Percentiles rank a stretch among this genome's conserved stretches.
Conservation (phyloP, 2,797 vertebrate species). For the Brachyrhaphis roseni region DNA sequence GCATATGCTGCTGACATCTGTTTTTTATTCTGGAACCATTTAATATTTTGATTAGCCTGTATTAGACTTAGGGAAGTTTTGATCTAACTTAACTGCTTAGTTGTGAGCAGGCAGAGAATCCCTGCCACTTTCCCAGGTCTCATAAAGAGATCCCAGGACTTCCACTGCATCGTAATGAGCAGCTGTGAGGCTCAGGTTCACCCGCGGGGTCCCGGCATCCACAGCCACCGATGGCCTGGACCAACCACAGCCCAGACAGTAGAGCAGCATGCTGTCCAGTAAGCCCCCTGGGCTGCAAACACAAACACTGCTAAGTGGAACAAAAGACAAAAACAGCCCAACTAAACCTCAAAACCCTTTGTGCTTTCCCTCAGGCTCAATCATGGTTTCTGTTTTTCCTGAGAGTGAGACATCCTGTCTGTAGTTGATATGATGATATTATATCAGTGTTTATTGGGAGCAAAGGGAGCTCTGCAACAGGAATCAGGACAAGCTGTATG, state of each 20-base stretch:
- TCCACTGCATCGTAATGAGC: slow-evolving; percentile 66
- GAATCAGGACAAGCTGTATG: not conserved
- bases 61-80: slow-evolving; percentile 31
- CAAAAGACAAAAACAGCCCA: slow-evolving; percentile 54
- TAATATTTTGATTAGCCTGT: slow-evolving; percentile 62
- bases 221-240: slow-evolving; percentile 52
- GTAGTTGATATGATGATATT: slow-evolving; percentile 40
- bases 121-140: slow-evolving; percentile 60
- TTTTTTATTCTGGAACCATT: slow-evolving; percentile 56
- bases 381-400: slow-evolving; percentile 30
- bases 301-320: slow-evolving; percentile 47
- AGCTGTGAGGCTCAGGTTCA: slow-evolving; percentile 68
- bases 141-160: slow-evolving; percentile 63
- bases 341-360: slow-evolving; percentile 39
- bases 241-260: slow-evolving; percentile 63
- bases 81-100: slow-evolving; percentile 48
- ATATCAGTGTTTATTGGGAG: slow-evolving; percentile 23
- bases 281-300: slow-evolving; percentile 53
- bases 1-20: slow-evolving; percentile 66
- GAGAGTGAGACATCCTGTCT: slow-evolving; percentile 32
- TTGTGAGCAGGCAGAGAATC: slow-evolving; percentile 51
- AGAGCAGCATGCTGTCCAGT: slow-evolving; percentile 54
- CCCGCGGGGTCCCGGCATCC: slow-evolving; percentile 55
- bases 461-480: slow-evolving; percentile 9
- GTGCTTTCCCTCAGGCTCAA: slow-evolving; percentile 25